Evolutionary conservation across 2,113 vertebrate genomes (phyloP).

Genomic region (Myrmecobius fasciatus): DNA sequence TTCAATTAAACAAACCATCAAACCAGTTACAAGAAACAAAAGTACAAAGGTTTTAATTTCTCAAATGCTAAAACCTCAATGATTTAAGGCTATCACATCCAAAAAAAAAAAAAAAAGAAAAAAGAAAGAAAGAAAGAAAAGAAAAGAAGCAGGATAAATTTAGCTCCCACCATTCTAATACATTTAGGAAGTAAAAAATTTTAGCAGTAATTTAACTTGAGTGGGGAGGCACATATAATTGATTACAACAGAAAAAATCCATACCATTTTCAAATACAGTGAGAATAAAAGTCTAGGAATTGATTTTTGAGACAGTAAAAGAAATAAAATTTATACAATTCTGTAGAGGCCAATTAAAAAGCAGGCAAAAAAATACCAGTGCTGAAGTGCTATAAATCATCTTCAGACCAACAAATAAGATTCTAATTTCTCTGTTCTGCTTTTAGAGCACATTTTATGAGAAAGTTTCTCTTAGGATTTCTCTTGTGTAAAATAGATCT

Average conservation of each 20-base stretch:
- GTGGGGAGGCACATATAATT: conserved; percentile 16
- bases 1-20: conserved; percentile 30
- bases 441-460: conserved; percentile 30
- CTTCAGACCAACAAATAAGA: conserved; percentile 27
- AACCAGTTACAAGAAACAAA: conserved; percentile 51
- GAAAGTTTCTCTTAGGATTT: conserved; percentile 53
- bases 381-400: conserved; percentile 53
- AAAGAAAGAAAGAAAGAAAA: not conserved
- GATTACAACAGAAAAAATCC: conserved; percentile 50
- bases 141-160: not conserved
- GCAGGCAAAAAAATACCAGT: conserved; percentile 28
- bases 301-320: conserved; percentile 4
- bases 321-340: conserved; percentile 45
- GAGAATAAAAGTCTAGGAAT: conserved; percentile 32
- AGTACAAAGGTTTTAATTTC: conserved; percentile 43
- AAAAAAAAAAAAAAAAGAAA: conserved; percentile 3
- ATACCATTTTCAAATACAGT: conserved; percentile 46
- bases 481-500: conserved; percentile 46
- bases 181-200: conserved; percentile 50
- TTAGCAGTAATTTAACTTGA: conserved; percentile 49
- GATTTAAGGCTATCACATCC: not conserved
- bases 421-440: conserved; percentile 6
- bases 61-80: conserved; percentile 52
- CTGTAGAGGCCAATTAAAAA: conserved; percentile 62
- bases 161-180: not conserved